Evolutionary conservation across 2,113 vertebrate species (phyloP), one percentile per base, ranked within the genome.

Genomic region (Lonchura striata): DNA sequence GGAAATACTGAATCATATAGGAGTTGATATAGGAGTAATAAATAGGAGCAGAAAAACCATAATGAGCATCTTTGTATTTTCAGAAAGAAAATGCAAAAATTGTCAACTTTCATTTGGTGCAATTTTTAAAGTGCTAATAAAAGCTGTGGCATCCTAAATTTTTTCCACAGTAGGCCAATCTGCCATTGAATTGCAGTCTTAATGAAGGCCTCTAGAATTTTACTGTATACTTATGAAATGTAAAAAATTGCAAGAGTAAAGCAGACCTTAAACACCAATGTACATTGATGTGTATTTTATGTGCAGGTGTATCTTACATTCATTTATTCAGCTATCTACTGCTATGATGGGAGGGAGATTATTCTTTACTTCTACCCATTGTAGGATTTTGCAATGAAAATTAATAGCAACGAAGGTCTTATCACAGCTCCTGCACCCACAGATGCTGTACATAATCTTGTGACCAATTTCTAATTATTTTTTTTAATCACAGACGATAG

Each of bases 401-500:
- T 37, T 66, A 88, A 74, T 66, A 78, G 27, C 56, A 63, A 93
- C 35, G 21, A 66, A 4, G 1, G 30, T 70, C 90, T 95, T 74
- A 83, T 74, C 52, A 65, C 47, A 90, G 76, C 64, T 88, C 59
- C 33, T 56, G 24, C 33, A 65, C 68, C 42, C 94, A 86, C 86
- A 94, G 80, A 93, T 93, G 72, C 86, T 44, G 35, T 54, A 86
- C 15, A 6, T 92, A 71, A 85, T 93, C 78, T 94, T 79, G 31
- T 3, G 3, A 94, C 74, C 82, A 91, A 95, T 91, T 95, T 84
- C 42, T 86, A 44, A 59, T 95, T 88, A 35, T 52, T 71, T 82
- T 72, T 90, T 80, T 54, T 70, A 90, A 92, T 95, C 76, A 92
- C 79, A 92, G 85, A 81, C 12, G 57, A 81, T 39, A 83, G 80